Base-by-base conservation (phyloP, 1,140 invertebrate genomes). In the Camponotus vicinus region DNA sequence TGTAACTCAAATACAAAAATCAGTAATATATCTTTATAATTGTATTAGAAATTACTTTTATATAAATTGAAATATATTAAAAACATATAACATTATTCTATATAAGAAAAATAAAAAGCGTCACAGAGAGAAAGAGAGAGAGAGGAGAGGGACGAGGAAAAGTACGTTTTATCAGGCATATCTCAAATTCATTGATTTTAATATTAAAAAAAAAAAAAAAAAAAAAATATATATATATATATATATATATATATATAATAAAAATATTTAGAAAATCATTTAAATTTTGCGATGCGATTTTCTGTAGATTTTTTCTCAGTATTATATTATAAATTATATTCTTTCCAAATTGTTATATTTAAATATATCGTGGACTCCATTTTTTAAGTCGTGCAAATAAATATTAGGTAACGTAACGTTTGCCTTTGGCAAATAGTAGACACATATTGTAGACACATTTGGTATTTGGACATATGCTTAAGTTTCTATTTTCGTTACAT, bases 281-380 rank as follows among this genome's bases (percentile, higher is more conserved):
- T 15, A 21, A 42, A 42, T 21, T 70, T 49, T 70, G 0, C 6
- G 52, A 71, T 70, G 0, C 6, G 52, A 71, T 52, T 32, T 34
- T 32, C 45, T 52, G 18, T 34, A 4, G 27, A 73, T 57, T 75
- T 37, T 13, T 75, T 6, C 6, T 27, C n/a, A 13, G 13, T 27
- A 61, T 61, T n/a, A 57, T n/a, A 73, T 32, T 13, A 52, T n/a
- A 73, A 73, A 52, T 73, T 55, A 55, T 55, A 49, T 52, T 52
- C 2, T n/a, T 32, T 4, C 13, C 5, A 52, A 71, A 52, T 34
- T 32, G 0, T 52, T 52, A 3, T 18, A 52, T 34, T 71, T 9
- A 45, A 52, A 34, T 5, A 73, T 55, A 27, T 27, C 5, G 0
- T n/a, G 34, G 11, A 2, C 11, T n/a, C n/a, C 55, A 32, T 18